Percentiles rank a stretch among this genome's conserved stretches.
Conservation (phyloP, 2,113 vertebrate genomes). For the Symphodus melops region DNA sequence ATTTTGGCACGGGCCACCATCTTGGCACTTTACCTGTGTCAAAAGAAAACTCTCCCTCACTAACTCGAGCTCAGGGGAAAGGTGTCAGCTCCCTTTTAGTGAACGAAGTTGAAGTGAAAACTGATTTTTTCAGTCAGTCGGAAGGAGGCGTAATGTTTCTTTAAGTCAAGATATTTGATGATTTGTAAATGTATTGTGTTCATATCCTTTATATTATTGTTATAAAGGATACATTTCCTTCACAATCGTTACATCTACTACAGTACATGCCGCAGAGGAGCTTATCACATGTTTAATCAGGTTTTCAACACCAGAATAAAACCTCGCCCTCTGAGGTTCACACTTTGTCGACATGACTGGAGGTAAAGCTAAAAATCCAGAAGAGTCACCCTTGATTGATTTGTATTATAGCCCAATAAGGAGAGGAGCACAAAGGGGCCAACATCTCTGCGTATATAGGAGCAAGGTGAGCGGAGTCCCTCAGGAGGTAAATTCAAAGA, state of each 20-base stretch:
- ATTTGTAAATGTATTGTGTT: neutral
- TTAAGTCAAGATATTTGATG: neutral
- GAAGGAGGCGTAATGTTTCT: neutral
- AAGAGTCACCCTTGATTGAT: conserved; percentile 48
- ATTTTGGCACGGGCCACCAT: neutral
- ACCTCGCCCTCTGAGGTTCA: conserved; percentile 24
- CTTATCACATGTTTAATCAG: conserved; percentile 2
- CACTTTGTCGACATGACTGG: conserved; percentile 24
- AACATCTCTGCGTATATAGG: conserved; percentile 14
- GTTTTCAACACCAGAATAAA: conserved; percentile 6
- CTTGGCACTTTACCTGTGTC: neutral
- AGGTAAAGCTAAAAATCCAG: conserved; percentile 25
- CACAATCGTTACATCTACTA: conserved; percentile 3
- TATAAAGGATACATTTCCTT: no score
- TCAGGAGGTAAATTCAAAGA: conserved; percentile 59
- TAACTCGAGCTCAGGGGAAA: neutral
- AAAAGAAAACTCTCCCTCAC: neutral
- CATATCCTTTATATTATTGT: conserved; percentile 4
- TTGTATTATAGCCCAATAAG: conserved; percentile 25
- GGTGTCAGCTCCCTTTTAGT: neutral
- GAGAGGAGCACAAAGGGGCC: conserved; percentile 27
- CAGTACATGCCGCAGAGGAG: neutral
- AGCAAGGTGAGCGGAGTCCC: conserved; percentile 65
- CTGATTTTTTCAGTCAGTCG: no score
- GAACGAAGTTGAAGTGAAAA: neutral